Conservation (phyloP, 2,888 invertebrate genomes). For the Apodemia zela region DNA sequence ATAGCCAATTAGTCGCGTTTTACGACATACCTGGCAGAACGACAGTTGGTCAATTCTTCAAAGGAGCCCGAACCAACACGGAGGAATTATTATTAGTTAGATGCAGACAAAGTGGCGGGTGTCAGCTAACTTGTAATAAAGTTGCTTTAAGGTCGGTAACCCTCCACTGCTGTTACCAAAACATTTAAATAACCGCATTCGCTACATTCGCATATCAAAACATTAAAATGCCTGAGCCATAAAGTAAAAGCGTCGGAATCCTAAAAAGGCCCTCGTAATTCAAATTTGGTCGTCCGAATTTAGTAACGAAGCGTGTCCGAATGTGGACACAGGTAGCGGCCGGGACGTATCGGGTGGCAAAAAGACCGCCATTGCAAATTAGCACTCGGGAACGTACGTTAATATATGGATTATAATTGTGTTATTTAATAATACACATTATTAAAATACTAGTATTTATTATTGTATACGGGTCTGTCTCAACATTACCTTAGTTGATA, state of each 20-base stretch:
- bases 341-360: slow-evolving; percentile 44
- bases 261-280: slow-evolving; percentile 46
- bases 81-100: too few species aligned
- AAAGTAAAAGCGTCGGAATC: slow-evolving; percentile 30
- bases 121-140: too few species aligned
- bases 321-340: slow-evolving; percentile 42
- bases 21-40: too few species aligned
- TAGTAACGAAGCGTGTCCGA: slow-evolving; percentile 65
- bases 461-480: too few species aligned
- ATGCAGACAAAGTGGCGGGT: too few species aligned
- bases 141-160: background rate
- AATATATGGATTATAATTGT: slow-evolving; percentile 37
- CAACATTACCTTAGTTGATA: too few species aligned
- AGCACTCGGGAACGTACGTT: slow-evolving; percentile 41
- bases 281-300: slow-evolving; percentile 69
- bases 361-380: slow-evolving; percentile 37
- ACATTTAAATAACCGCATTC: slow-evolving; percentile 9
- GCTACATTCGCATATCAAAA: slow-evolving; percentile 19
- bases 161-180: background rate
- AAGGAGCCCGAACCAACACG: too few species aligned
- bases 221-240: slow-evolving; percentile 15
- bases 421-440: background rate
- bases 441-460: background rate
- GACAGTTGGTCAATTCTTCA: too few species aligned
- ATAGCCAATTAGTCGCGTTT: too few species aligned